Percentiles rank a stretch among this genome's conserved stretches.
These are phyloP conservation scores for Neolamprologus variostigma DNA, from an alignment of 2,113 vertebrate genomes.

Conservation along the genomic window DNA sequence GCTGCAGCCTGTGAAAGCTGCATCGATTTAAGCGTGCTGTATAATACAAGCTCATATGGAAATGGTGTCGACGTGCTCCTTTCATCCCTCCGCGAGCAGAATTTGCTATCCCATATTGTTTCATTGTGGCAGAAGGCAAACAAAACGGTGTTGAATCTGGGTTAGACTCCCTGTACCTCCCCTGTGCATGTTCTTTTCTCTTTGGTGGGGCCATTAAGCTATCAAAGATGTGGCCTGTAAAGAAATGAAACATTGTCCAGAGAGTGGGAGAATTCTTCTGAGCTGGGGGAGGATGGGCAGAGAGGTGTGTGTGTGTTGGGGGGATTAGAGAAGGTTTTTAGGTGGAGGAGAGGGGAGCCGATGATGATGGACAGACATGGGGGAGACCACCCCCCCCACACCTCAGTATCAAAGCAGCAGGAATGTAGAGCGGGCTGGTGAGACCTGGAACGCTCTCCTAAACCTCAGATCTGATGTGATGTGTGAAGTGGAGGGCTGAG, in stretches of 20 bases:
- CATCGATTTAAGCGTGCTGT: not conserved
- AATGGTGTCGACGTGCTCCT: not conserved
- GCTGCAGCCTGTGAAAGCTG: conserved; percentile 1
- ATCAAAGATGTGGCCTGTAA: conserved; percentile 69
- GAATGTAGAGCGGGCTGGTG: conserved; percentile 62
- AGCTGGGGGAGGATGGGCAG: conserved; percentile 61
- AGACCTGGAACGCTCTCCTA: conserved; percentile 53
- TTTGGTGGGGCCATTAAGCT: conserved; percentile 66
- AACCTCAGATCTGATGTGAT: conserved; percentile 63
- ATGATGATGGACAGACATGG: conserved; percentile 70
- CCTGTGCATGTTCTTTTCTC: conserved; percentile 21
- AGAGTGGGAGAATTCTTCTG: conserved; percentile 67
- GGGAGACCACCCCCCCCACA: conserved; percentile 19
- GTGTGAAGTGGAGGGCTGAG: conserved; percentile 58
- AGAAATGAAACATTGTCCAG: conserved; percentile 76
- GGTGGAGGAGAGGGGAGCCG: conserved; percentile 46
- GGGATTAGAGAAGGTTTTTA: conserved; percentile 48
- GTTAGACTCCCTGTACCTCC: not conserved
- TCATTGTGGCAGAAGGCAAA: not conserved
- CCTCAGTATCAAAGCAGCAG: conserved; percentile 67
- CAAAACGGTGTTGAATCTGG: not conserved
- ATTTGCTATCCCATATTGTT: not conserved
- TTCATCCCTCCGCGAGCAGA: not conserved
- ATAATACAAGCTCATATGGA: not conserved
- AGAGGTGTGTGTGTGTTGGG: not conserved